A percentile compares a stretch with the other conserved stretches of the same genome.
Evolutionary conservation across 2,113 vertebrate species (phyloP).

Genomic region (Colinus virginianus): DNA sequence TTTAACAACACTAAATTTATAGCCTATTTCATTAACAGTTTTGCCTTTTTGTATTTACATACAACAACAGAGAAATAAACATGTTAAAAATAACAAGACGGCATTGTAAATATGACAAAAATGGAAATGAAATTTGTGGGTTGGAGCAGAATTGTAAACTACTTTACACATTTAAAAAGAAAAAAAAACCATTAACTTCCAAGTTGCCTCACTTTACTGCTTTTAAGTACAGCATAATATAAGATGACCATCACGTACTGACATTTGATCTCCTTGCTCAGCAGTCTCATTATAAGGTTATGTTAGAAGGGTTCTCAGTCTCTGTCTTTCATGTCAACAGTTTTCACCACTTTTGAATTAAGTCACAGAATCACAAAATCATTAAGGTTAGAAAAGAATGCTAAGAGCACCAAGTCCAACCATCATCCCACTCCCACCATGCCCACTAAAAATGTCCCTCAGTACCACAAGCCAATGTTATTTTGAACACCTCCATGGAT

Average conservation of each 20-base stretch:
- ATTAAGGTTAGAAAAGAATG: too few species aligned
- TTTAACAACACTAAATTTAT: background rate
- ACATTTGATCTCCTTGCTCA: background rate
- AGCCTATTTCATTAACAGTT: conserved; percentile 5
- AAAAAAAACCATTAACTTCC: background rate
- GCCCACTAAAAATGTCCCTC: too few species aligned
- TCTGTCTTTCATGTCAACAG: background rate
- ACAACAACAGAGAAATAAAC: conserved; percentile 14
- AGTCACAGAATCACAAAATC: background rate
- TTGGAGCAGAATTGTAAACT: background rate
- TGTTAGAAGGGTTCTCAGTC: background rate
- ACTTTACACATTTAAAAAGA: background rate
- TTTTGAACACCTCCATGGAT: too few species aligned
- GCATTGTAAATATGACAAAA: background rate
- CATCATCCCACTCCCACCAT: too few species aligned
- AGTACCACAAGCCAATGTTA: too few species aligned
- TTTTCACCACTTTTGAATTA: background rate
- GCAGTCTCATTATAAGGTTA: background rate
- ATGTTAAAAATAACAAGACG: background rate
- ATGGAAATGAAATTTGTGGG: background rate
- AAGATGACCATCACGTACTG: background rate
- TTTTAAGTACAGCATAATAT: background rate
- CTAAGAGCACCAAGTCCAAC: too few species aligned
- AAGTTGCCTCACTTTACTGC: background rate
- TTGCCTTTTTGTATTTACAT: background rate